Base-by-base conservation (phyloP, 2,888 invertebrate species). In the Noctua janthe region DNA sequence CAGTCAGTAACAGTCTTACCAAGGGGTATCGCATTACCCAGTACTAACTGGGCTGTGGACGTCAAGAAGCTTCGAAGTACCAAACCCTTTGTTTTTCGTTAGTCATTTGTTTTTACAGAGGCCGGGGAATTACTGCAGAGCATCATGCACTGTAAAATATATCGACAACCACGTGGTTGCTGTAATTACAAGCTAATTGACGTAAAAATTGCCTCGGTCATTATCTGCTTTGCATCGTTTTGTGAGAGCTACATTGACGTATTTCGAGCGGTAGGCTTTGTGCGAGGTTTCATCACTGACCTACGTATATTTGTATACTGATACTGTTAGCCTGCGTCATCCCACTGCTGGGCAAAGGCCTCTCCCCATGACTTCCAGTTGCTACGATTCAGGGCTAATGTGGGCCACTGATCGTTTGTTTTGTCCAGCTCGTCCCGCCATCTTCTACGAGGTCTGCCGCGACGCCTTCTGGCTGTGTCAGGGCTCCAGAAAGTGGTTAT, bases 181-280 rank as follows among this genome's bases (percentile, higher is more conserved):
- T 39, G n/a, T 69, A 69, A 47, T 69, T 69, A 47, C 69, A 47
- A 69, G 15, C 17, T 69, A 69, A 69, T 47, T n/a, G n/a, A 47
- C 47, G 17, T 69, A 47, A 47, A 69, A 69, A 69, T 23, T 69
- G 69, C 69, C 13, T 69, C 15, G 15, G 69, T 47, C 47, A 69
- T 15, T 69, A 69, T 11, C n/a, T 47, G 15, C 23, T n/a, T 69
- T 47, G 66, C 8, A 39, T 43, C 11, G n/a, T 69, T 47, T n/a
- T 69, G n/a, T 47, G 43, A 47, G 69, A n/a, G 47, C 69, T n/a
- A 47, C 47, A n/a, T 69, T 69, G 43, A 69, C 15, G 43, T 47
- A n/a, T 69, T 69, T 69, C 3, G 15, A 69, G n/a, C 15, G 47
- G 15, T 69, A 47, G n/a, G 8, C 47, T 20, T 69, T 10, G 17